Evolutionary conservation across 2,113 vertebrate genomes (phyloP).

Genomic region (Egretta garzetta): DNA sequence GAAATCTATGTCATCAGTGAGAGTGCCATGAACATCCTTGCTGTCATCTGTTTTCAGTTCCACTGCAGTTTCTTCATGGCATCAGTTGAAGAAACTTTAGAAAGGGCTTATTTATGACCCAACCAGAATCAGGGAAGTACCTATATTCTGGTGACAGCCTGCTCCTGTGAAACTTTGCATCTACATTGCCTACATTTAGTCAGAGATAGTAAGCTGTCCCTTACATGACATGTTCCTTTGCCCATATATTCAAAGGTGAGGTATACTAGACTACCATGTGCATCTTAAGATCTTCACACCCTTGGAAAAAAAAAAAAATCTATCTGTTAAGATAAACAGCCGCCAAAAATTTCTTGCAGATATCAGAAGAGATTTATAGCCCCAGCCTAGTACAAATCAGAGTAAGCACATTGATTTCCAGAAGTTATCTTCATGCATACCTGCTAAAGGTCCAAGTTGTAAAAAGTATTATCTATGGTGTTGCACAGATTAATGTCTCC

Average conservation of each 20-base stretch:
- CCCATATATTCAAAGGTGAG: background rate
- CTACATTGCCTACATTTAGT: background rate
- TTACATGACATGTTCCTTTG: background rate
- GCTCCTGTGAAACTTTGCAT: background rate
- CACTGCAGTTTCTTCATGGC: background rate
- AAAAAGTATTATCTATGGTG: background rate
- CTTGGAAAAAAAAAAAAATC: background rate
- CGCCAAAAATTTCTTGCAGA: background rate
- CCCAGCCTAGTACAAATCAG: background rate
- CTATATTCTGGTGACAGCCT: background rate
- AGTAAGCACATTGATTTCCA: background rate
- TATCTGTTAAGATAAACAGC: background rate
- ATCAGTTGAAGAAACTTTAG: background rate
- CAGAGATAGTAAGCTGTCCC: background rate
- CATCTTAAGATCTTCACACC: background rate
- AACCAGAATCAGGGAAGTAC: background rate
- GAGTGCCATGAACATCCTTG: background rate
- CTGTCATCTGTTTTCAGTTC: background rate
- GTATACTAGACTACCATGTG: background rate
- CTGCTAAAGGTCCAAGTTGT: background rate
- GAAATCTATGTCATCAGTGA: background rate
- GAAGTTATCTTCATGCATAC: background rate
- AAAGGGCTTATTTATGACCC: background rate
- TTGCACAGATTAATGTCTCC: background rate
- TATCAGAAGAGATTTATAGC: background rate